These are phyloP conservation scores for Platalea minor DNA, from an alignment of 2,797 vertebrate species.

Conservation along the genomic window DNA sequence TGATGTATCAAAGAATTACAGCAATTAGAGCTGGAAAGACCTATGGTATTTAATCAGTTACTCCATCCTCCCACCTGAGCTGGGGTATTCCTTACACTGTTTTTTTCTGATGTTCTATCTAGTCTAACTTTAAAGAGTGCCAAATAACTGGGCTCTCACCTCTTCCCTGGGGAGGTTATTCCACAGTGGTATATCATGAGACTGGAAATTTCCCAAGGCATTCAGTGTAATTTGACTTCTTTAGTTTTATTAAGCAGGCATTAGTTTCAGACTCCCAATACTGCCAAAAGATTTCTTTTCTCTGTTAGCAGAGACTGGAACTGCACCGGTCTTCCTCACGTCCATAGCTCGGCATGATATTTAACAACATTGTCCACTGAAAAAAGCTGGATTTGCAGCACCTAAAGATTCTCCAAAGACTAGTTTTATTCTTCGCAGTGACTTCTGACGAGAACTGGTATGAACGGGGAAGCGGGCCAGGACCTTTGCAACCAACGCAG, in stretches of 20 bases:
- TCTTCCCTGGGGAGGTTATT: conserved; percentile 3
- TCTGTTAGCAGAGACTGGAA: neutral
- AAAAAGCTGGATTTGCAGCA: neutral
- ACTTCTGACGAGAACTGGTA: neutral
- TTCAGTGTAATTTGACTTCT: neutral
- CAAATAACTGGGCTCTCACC: neutral
- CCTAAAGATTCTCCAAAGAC: neutral
- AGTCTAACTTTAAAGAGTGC: neutral
- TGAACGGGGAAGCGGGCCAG: neutral
- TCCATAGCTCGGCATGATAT: neutral
- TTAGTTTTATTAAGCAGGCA: neutral
- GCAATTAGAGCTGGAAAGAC: conserved; percentile 39
- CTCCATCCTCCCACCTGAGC: conserved; percentile 33
- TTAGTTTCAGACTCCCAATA: neutral
- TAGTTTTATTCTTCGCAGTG: neutral
- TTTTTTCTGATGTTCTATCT: neutral
- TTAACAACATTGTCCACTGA: neutral
- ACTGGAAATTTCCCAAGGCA: neutral
- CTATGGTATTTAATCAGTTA: conserved; percentile 48
- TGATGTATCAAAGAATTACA: conserved; percentile 55
- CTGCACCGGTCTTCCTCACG: neutral
- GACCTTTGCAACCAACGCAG: neutral
- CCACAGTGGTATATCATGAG: neutral
- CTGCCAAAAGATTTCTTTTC: neutral
- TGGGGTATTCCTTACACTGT: neutral